Conservation (phyloP, 2,888 invertebrate genomes). For the Drosophila rubida region DNA sequence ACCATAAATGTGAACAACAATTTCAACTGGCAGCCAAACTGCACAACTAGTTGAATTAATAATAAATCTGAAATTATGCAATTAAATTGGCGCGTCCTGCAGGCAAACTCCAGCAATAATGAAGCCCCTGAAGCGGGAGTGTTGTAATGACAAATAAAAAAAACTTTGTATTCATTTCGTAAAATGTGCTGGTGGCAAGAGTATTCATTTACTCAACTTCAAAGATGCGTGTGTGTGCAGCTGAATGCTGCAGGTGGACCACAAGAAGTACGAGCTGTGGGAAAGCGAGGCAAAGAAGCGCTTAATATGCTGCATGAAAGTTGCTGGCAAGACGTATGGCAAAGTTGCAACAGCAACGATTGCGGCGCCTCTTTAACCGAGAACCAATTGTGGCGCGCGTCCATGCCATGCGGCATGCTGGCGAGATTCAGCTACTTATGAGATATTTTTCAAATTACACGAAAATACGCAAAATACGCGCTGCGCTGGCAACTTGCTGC, state of each 20-base stretch:
- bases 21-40: constrained; percentile 28
- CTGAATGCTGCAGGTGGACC: constrained; percentile 23
- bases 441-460: constrained; percentile 54
- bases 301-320: constrained; percentile 2
- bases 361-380: constrained; percentile 14
- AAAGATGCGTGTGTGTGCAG: constrained; percentile 40
- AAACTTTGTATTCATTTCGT: constrained; percentile 23
- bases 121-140: constrained; percentile 3
- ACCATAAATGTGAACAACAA: constrained; percentile 34
- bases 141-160: constrained; percentile 4
- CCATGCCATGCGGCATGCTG: no score
- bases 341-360: constrained; percentile 16
- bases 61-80: constrained; percentile 73
- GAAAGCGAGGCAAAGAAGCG: not conserved
- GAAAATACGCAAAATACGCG: constrained; percentile 56
- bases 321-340: constrained; percentile 2
- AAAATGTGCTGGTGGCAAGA: constrained; percentile 31
- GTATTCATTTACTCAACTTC: constrained; percentile 47
- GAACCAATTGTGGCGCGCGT: constrained; percentile 44
- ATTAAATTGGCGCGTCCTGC: constrained; percentile 58
- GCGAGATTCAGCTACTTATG: constrained; percentile 45
- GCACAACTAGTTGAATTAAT: constrained; percentile 51
- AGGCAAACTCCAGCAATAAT: constrained; percentile 28
- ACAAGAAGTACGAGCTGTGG: not conserved
- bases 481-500: no score